These are phyloP conservation scores for Plagodis pulveraria DNA, from an alignment of 2,888 invertebrate species.

Conservation along the genomic window DNA sequence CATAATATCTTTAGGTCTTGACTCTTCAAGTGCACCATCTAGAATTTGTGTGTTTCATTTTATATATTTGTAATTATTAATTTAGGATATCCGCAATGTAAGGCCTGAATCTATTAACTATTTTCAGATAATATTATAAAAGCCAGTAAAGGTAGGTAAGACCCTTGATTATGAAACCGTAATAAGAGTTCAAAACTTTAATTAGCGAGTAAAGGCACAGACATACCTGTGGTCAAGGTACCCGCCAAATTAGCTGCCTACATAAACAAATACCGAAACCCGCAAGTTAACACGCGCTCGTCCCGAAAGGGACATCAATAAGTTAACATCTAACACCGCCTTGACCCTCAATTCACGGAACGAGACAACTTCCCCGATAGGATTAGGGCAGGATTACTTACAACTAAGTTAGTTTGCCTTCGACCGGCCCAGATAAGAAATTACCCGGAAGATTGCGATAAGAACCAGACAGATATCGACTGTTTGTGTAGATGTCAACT, in stretches of 20 bases:
- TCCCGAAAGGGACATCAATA: slow-evolving; percentile 25
- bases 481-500: slow-evolving; percentile 6
- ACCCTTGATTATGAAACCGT: no score
- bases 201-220: no score
- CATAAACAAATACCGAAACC: slow-evolving; percentile 3
- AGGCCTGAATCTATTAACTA: no score
- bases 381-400: slow-evolving; percentile 44
- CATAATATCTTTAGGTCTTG: no score
- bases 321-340: slow-evolving; percentile 23
- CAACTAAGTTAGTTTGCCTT: slow-evolving; percentile 38
- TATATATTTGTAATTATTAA: no score
- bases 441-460: slow-evolving; percentile 36
- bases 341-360: slow-evolving; percentile 24
- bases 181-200: no score
- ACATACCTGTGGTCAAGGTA: neutral
- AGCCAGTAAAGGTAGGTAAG: no score
- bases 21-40: no score
- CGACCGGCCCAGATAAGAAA: slow-evolving; percentile 40
- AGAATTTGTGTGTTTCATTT: no score
- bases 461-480: slow-evolving; percentile 36
- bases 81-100: no score
- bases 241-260: neutral
- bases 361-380: slow-evolving; percentile 40
- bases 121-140: no score
- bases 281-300: slow-evolving; percentile 5